phyloP scores from a whole-genome alignment of 2,113 vertebrate genomes.

The Siniperca chuatsi region DNA sequence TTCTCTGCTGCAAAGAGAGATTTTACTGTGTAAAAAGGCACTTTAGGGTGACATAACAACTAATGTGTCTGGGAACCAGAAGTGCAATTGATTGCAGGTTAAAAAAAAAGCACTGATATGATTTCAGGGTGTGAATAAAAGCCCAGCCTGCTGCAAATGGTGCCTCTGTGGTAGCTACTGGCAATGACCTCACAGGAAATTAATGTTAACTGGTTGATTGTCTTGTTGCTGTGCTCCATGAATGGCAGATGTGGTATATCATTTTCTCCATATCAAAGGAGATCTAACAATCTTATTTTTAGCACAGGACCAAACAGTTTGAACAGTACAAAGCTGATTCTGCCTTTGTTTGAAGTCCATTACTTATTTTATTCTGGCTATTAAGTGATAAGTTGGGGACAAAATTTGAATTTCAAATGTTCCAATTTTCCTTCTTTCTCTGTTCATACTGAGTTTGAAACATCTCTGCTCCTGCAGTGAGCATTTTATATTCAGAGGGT shows the following conservation, averaged over 20 bases:
- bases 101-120: not conserved
- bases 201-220: slow-evolving; percentile 12
- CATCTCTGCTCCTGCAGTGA: not conserved
- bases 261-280: not conserved
- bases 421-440: not conserved
- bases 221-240: slow-evolving; percentile 3
- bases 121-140: slow-evolving; percentile 8
- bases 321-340: slow-evolving; percentile 1
- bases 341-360: not conserved
- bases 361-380: not conserved
- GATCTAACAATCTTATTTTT: not conserved
- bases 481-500: not conserved
- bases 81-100: slow-evolving; percentile 21
- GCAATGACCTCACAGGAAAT: slow-evolving; percentile 23
- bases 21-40: slow-evolving; percentile 16
- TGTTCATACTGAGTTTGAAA: not conserved
- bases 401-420: slow-evolving; percentile 16
- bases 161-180: not conserved
- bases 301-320: not conserved
- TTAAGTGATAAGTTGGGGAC: not conserved
- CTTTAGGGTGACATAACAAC: slow-evolving; percentile 33
- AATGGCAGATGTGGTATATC: not conserved
- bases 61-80: not conserved
- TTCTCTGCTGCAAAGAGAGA: slow-evolving; percentile 9
- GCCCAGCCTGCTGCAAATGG: not conserved